Evolutionary conservation across 2,797 vertebrate species (phyloP).

Genomic region (Lithobates sylvaticus): DNA sequence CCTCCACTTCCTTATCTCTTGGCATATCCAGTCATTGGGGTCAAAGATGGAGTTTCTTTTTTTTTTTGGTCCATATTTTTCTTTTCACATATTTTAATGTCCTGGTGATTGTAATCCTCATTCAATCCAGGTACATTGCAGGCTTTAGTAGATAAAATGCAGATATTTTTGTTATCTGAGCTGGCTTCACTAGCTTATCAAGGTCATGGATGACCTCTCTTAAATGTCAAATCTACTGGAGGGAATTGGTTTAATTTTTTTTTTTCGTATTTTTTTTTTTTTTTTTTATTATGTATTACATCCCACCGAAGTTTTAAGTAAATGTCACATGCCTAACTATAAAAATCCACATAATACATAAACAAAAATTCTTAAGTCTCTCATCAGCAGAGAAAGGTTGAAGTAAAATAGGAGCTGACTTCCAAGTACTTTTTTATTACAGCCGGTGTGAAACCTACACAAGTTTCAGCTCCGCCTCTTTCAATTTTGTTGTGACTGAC

Average conservation of each 20-base stretch:
- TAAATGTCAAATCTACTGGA: neutral
- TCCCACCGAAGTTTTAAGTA: neutral
- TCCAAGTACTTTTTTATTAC: too few species aligned
- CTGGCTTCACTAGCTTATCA: neutral
- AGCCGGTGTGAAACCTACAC: too few species aligned
- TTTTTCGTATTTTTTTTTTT: too few species aligned
- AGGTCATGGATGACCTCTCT: too few species aligned
- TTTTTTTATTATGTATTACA: neutral
- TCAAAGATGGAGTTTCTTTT: neutral
- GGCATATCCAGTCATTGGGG: neutral
- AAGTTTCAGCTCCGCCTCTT: neutral
- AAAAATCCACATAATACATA: neutral
- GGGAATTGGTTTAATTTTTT: neutral
- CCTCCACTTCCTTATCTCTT: slow-evolving; percentile 42
- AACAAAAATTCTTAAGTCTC: neutral
- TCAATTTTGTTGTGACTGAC: neutral
- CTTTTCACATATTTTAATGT: slow-evolving; percentile 9
- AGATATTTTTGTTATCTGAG: neutral
- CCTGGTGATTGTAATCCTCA: neutral
- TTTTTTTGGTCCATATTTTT: neutral
- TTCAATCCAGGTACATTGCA: neutral
- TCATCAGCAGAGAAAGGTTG: too few species aligned
- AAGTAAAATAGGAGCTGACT: too few species aligned
- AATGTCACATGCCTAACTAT: neutral
- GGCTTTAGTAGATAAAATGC: neutral